A percentile compares a stretch with the other conserved stretches of the same genome.
Conservation (phyloP, 2,113 vertebrate genomes). For the Lipophrys pholis region DNA sequence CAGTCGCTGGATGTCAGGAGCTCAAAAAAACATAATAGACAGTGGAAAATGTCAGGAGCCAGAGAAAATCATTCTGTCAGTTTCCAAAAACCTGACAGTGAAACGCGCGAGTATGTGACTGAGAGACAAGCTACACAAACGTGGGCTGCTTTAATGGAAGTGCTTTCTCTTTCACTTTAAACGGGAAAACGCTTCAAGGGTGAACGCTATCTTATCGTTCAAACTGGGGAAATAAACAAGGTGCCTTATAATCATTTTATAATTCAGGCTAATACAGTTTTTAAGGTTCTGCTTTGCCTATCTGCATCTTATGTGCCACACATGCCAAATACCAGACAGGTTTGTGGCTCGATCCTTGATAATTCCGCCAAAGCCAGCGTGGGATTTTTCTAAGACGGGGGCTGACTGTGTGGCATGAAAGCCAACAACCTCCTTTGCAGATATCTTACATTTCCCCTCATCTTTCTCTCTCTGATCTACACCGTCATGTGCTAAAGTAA, state of each 20-base stretch:
- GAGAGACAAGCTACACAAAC: neutral
- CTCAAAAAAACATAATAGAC: neutral
- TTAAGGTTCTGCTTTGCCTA: neutral
- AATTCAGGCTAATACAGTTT: neutral
- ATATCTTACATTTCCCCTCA: constrained; percentile 18
- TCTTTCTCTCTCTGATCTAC: constrained; percentile 19
- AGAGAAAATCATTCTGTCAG: constrained; percentile 5
- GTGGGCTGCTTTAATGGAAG: neutral
- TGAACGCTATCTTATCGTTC: neutral
- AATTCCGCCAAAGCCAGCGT: neutral
- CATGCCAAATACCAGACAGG: neutral
- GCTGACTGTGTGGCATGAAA: neutral
- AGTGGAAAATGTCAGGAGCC: constrained; percentile 1
- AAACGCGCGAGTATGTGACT: neutral
- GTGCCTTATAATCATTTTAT: neutral
- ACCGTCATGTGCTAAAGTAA: neutral
- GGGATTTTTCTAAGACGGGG: neutral
- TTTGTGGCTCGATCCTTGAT: neutral
- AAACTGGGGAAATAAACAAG: neutral
- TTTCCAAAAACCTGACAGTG: constrained; percentile 16
- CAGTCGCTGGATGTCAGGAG: constrained; percentile 11
- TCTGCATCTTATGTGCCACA: neutral
- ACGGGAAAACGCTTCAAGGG: neutral
- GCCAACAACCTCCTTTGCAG: constrained; percentile 6
- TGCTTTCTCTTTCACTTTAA: neutral